These are phyloP conservation scores for Eupsilia transversa DNA, from an alignment of 2,888 invertebrate genomes.

Conservation along the genomic window DNA sequence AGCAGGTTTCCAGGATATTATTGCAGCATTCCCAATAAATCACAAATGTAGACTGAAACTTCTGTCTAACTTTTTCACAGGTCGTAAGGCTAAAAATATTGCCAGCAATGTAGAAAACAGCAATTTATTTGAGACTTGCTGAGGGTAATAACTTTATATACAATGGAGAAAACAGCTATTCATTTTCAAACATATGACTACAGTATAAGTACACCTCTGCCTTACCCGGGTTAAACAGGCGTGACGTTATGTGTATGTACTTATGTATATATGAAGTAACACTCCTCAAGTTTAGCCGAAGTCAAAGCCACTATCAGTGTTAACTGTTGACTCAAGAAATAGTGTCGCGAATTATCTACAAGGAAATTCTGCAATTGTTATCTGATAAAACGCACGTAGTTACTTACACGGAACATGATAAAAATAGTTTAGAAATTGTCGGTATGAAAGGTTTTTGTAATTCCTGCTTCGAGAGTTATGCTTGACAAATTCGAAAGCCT, in stretches of 20 bases:
- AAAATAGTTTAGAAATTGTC: constrained; percentile 14
- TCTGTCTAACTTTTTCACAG: not conserved
- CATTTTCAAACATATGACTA: constrained; percentile 18
- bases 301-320: constrained; percentile 55
- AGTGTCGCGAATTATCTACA: constrained; percentile 68
- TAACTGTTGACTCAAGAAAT: constrained; percentile 63
- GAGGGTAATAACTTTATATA: constrained; percentile 24
- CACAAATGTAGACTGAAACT: not conserved
- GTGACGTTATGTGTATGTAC: not conserved
- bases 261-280: constrained; percentile 22
- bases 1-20: not conserved
- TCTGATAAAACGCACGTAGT: constrained; percentile 55
- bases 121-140: constrained; percentile 19
- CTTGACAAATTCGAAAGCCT: constrained; percentile 26
- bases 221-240: not conserved
- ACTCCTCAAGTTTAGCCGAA: constrained; percentile 56
- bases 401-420: constrained; percentile 41
- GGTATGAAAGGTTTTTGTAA: constrained; percentile 10
- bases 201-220: not conserved
- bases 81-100: constrained; percentile 18
- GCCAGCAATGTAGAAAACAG: constrained; percentile 4
- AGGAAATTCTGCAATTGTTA: constrained; percentile 65
- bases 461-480: not conserved
- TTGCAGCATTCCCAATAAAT: constrained; percentile 10
- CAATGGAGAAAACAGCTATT: constrained; percentile 19